phyloP scores from a whole-genome alignment of 1,140 invertebrate genomes.

The Sinonovacula constricta region DNA sequence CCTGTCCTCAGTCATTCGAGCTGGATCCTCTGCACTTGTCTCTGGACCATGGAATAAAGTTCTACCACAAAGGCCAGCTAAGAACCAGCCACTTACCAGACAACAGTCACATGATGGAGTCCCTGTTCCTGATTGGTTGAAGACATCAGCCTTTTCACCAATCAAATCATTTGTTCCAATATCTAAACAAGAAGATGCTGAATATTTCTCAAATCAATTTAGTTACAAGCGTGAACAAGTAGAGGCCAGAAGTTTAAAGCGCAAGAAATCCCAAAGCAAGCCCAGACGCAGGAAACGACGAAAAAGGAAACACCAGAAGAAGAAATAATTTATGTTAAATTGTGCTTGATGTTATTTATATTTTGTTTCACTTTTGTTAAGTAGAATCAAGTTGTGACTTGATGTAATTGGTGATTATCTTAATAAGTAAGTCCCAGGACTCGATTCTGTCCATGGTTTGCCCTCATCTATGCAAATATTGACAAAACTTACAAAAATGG shows the following conservation, averaged over 20 bases:
- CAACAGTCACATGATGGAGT: background rate
- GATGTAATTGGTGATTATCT: no score
- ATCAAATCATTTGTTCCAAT: slow-evolving; percentile 51
- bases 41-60: slow-evolving; percentile 43
- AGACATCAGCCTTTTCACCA: slow-evolving; percentile 22
- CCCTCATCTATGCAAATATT: no score
- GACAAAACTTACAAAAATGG: no score
- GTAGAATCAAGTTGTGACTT: no score
- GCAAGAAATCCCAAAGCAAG: slow-evolving; percentile 12
- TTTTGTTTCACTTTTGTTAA: no score
- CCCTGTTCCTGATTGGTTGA: slow-evolving; percentile 45
- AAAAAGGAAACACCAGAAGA: slow-evolving; percentile 17
- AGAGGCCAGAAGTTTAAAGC: slow-evolving; percentile 28
- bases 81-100: background rate
- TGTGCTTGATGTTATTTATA: no score
- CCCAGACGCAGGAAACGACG: background rate
- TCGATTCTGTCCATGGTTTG: no score
- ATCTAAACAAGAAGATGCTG: slow-evolving; percentile 49
- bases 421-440: no score
- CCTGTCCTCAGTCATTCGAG: slow-evolving; percentile 10
- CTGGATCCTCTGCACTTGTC: slow-evolving; percentile 40
- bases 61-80: slow-evolving; percentile 12
- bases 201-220: slow-evolving; percentile 49
- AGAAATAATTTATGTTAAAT: no score
- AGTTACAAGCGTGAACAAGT: slow-evolving; percentile 25